These are phyloP conservation scores for Eueremaeus valkanovi DNA, from an alignment of 2,888 invertebrate species.

Conservation along the genomic window DNA sequence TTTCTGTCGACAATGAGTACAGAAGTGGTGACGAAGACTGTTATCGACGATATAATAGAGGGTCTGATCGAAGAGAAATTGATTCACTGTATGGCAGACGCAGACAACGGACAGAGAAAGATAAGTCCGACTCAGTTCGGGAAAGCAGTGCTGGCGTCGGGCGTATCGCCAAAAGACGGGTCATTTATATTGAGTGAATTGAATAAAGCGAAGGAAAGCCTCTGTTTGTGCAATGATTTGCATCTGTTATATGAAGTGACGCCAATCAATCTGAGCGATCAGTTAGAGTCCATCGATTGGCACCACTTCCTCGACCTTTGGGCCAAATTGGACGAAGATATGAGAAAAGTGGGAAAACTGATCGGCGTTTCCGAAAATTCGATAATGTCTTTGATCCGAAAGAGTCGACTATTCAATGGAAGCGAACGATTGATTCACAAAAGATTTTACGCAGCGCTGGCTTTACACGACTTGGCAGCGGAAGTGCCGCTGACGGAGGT, in stretches of 20 bases:
- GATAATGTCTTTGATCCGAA: slow-evolving; percentile 50
- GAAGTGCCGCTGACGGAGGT: slow-evolving; percentile 77
- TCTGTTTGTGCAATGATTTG: slow-evolving; percentile 88
- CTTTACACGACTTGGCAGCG: slow-evolving; percentile 85
- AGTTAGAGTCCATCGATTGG: slow-evolving; percentile 72
- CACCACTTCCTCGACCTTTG: slow-evolving; percentile 66
- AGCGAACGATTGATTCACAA: slow-evolving; percentile 50
- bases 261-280: slow-evolving; percentile 79
- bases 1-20: background rate
- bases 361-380: slow-evolving; percentile 77
- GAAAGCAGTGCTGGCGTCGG: slow-evolving; percentile 84
- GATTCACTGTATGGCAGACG: slow-evolving; percentile 6
- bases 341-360: slow-evolving; percentile 79
- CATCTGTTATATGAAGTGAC: slow-evolving; percentile 89
- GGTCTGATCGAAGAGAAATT: slow-evolving; percentile 31
- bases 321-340: slow-evolving; percentile 71
- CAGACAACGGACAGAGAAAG: slow-evolving; percentile 14
- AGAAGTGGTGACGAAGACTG: background rate
- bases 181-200: slow-evolving; percentile 81
- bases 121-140: slow-evolving; percentile 71
- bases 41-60: slow-evolving; percentile 20
- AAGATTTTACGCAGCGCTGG: slow-evolving; percentile 83
- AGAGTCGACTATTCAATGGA: slow-evolving; percentile 42
- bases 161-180: slow-evolving; percentile 91
- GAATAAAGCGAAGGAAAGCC: slow-evolving; percentile 78